Base-by-base conservation (phyloP, 2,113 vertebrate species). In the Brachypteracias leptosomus region DNA sequence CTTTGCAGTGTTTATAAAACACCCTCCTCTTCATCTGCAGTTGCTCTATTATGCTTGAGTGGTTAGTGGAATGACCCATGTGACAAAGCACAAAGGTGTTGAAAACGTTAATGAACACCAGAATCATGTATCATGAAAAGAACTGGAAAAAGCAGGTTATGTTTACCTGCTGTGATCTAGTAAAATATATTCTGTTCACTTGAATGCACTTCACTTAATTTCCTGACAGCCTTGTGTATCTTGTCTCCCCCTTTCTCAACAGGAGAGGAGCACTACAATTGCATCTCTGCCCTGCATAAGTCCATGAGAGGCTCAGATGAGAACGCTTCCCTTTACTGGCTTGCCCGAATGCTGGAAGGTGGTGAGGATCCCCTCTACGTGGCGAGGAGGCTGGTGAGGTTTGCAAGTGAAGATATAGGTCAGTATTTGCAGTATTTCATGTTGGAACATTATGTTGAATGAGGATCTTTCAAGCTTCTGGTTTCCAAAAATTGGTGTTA, bases 201-300 rank as follows among this genome's bases (percentile, higher is more conserved):
- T 55, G 51, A 62, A 76, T 55, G 16, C 44, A 31, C 83, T 91
- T 79, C 35, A 61, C 29, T 58, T 42, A 1, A 38, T 73, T 84
- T 84, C 36, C 35, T 71, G 4, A 76, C 20, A 77, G 20, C 73
- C 63, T 52, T 96, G 10, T 62, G 16, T 94, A 7, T 89, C 3
- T 4, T 44, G 80, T 78, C 38, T 85, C 14, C 52, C 15, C n/a
- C 26, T 19, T 72, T 47, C 17, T 62, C 4, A 90, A 95, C 2
- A 99, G 99, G 99, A 65, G 99, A 99, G 74, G 99, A 99, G 65
- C 99, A 99, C 96, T 99, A 98, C 97, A 99, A 99, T 97, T 99
- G 99, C 93, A 99, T 99, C 96, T 99, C 99, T 17, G 99, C 99
- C 4, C 96, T 99, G 46, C 99, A 99, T 87, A 99, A 99, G 97